These are phyloP conservation scores for Polylopha cassiicola DNA, from an alignment of 2,888 invertebrate genomes.

Conservation along the genomic window DNA sequence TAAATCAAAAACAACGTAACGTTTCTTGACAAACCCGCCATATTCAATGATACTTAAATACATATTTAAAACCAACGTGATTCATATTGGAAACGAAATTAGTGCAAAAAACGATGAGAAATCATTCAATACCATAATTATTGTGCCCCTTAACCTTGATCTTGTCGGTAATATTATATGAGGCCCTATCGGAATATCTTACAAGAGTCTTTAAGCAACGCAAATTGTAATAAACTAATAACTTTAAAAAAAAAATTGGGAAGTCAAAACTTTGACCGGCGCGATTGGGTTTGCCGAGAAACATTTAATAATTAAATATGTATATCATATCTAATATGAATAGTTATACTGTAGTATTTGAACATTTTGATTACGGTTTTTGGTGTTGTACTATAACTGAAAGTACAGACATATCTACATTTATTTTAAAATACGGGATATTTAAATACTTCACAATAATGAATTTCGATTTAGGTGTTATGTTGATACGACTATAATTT, in stretches of 20 bases:
- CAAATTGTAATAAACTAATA: background rate
- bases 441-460: conserved; percentile 29
- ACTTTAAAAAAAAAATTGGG: background rate
- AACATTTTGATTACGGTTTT: conserved; percentile 22
- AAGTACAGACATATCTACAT: conserved; percentile 22
- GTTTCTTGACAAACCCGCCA: conserved; percentile 33
- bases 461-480: conserved; percentile 44
- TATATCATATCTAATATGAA: conserved; percentile 17
- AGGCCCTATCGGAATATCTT: no score
- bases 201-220: no score
- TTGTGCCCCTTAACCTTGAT: no score
- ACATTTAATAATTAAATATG: conserved; percentile 11
- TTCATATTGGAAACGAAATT: no score
- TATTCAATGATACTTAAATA: no score
- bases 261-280: background rate
- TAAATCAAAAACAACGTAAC: conserved; percentile 25
- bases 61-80: no score
- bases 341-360: conserved; percentile 18
- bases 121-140: no score
- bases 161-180: no score
- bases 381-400: conserved; percentile 22
- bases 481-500: conserved; percentile 57
- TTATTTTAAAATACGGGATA: conserved; percentile 24
- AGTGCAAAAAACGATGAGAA: no score
- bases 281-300: conserved; percentile 16